A percentile compares a stretch with the other conserved stretches of the same genome.
These are phyloP conservation scores for Onychostruthus taczanowskii DNA, from an alignment of 2,113 vertebrate species.

Conservation along the genomic window DNA sequence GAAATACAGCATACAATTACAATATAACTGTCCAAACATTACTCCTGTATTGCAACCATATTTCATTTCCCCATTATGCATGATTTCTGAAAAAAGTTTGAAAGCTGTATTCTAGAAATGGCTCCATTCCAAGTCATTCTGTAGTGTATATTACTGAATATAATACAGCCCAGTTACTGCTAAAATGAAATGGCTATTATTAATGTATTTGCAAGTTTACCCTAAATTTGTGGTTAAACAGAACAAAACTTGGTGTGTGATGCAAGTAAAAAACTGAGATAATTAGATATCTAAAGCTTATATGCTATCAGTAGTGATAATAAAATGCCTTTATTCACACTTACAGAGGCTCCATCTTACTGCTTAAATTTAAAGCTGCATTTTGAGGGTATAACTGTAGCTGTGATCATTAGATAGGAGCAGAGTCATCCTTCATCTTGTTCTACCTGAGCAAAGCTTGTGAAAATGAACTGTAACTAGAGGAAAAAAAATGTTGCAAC, in stretches of 20 bases:
- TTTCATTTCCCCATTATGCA: neutral
- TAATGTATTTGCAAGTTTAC: neutral
- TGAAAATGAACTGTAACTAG: neutral
- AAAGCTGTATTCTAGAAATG: neutral
- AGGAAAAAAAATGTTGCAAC: neutral
- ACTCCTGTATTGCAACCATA: neutral
- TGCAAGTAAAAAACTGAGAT: neutral
- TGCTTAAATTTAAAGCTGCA: neutral
- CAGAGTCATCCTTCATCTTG: neutral
- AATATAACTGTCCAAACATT: neutral
- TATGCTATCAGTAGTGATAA: neutral
- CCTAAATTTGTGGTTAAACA: neutral
- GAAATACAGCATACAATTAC: conserved; percentile 1
- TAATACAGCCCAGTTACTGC: neutral
- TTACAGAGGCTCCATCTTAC: neutral
- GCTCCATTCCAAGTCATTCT: conserved; percentile 7
- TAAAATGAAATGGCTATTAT: neutral
- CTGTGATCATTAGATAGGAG: neutral
- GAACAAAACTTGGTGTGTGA: neutral
- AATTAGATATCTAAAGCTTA: neutral
- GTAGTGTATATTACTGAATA: neutral
- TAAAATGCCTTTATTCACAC: neutral
- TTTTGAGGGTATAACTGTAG: neutral
- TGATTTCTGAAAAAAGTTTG: conserved; percentile 26
- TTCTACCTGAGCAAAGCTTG: neutral